A percentile compares a stretch with the other conserved stretches of the same genome.
Evolutionary conservation across 2,113 vertebrate species (phyloP).

Genomic region (Hucho hucho): DNA sequence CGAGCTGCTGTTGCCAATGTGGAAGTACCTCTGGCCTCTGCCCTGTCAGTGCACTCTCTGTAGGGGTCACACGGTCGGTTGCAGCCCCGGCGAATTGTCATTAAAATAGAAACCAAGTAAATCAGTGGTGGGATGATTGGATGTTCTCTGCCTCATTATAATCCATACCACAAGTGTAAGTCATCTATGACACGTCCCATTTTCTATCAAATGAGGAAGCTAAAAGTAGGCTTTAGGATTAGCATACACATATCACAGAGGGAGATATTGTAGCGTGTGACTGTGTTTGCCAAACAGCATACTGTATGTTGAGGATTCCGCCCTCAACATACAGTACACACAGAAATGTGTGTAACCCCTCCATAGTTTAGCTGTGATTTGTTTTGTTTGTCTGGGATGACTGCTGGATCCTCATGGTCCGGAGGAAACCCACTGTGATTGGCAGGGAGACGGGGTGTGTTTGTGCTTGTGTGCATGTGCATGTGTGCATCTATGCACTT

Average conservation of each 20-base stretch:
- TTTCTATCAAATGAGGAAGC: constrained; percentile 54
- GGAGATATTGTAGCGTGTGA: not conserved
- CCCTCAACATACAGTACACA: too few species aligned
- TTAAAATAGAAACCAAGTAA: constrained; percentile 64
- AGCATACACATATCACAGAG: constrained; percentile 25
- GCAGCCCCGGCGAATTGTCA: constrained; percentile 47
- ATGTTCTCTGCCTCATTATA: constrained; percentile 65
- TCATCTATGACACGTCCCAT: constrained; percentile 61
- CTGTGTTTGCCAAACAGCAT: not conserved
- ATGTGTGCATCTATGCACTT: not conserved
- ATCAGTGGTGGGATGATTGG: constrained; percentile 60
- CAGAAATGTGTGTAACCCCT: not conserved
- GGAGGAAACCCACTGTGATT: not conserved
- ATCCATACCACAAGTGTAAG: constrained; percentile 60
- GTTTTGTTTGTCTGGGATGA: not conserved
- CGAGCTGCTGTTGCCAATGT: constrained; percentile 36
- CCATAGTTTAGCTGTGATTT: not conserved
- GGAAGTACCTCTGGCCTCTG: constrained; percentile 66
- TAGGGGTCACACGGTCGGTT: not conserved
- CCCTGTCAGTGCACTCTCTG: constrained; percentile 60
- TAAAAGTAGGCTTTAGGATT: constrained; percentile 58
- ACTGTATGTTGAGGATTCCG: not conserved
- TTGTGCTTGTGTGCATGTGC: not conserved
- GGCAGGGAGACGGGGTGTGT: not conserved
- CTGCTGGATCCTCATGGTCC: not conserved